Conservation (phyloP, 2,797 vertebrate species). For the Anabas testudineus region DNA sequence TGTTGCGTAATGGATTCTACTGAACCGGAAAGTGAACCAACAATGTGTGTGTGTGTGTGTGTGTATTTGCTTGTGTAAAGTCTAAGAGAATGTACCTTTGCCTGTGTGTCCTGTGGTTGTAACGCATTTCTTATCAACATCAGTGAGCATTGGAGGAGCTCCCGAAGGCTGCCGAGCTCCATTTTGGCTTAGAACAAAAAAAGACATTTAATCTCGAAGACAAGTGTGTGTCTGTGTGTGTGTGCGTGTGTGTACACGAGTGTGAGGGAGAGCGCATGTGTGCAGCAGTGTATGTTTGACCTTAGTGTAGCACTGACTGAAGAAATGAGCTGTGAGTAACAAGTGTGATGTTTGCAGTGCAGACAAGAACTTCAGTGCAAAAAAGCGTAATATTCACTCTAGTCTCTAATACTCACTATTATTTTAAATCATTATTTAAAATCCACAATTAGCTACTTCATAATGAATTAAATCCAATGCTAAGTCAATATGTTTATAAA, state of each 20-base stretch:
- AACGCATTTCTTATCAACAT: conserved; percentile 54
- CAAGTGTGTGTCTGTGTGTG: conserved; percentile 18
- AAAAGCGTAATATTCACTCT: conserved; percentile 9
- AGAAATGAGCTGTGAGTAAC: conserved; percentile 51
- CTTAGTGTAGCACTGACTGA: conserved; percentile 31
- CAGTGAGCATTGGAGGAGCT: conserved; percentile 37
- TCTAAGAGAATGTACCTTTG: conserved; percentile 33
- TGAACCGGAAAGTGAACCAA: conserved; percentile 65
- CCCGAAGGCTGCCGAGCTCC: conserved; percentile 56
- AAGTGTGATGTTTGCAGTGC: conserved; percentile 34
- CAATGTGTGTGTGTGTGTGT: conserved; percentile 44
- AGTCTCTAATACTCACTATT: too few species aligned
- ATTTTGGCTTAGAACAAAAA: conserved; percentile 38
- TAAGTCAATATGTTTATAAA: not conserved
- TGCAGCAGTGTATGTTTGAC: conserved; percentile 33
- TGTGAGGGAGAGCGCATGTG: conserved; percentile 2
- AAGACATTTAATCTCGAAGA: conserved; percentile 54
- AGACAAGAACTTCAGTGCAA: conserved; percentile 20
- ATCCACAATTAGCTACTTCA: not conserved
- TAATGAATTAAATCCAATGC: not conserved
- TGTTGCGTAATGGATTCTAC: conserved; percentile 72
- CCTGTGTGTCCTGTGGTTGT: conserved; percentile 25
- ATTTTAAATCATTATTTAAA: too few species aligned
- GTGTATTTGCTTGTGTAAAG: conserved; percentile 8
- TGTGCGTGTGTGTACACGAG: not conserved